Conservation (phyloP, 1,140 invertebrate genomes). For the Heliconius hewitsoni region DNA sequence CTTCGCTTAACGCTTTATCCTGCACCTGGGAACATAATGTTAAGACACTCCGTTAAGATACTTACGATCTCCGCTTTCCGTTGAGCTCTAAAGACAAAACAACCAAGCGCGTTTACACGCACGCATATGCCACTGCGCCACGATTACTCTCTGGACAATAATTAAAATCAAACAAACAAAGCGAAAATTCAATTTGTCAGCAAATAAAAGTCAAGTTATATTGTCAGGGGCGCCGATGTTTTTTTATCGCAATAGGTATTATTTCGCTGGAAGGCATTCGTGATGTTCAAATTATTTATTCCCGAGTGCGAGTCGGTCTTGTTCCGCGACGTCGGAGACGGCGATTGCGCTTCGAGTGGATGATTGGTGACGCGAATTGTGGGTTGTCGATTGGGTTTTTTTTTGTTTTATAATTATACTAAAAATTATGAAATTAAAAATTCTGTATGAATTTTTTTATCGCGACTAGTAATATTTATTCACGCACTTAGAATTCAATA, state of each 20-base stretch:
- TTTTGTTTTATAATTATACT: not conserved
- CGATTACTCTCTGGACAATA: not conserved
- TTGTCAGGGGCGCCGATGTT: not conserved
- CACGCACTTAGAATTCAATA: too few species aligned
- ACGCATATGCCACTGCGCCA: too few species aligned
- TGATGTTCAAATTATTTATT: slow-evolving; percentile 1
- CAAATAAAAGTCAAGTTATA: not conserved
- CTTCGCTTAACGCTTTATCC: too few species aligned
- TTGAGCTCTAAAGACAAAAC: too few species aligned
- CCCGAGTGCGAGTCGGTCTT: not conserved
- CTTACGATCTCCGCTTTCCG: too few species aligned
- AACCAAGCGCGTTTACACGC: too few species aligned
- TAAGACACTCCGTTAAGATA: too few species aligned
- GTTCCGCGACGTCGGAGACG: not conserved
- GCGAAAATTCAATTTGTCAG: not conserved
- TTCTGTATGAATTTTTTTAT: too few species aligned
- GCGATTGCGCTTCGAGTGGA: not conserved
- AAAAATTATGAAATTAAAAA: too few species aligned
- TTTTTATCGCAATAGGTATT: not conserved
- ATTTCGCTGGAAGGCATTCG: not conserved
- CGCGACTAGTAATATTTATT: too few species aligned
- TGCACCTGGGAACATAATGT: too few species aligned
- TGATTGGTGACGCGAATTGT: not conserved
- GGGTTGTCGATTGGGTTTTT: not conserved
- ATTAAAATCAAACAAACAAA: not conserved